phyloP scores from a whole-genome alignment of 2,113 vertebrate species.

The Sinocyclocheilus rhinocerous region DNA sequence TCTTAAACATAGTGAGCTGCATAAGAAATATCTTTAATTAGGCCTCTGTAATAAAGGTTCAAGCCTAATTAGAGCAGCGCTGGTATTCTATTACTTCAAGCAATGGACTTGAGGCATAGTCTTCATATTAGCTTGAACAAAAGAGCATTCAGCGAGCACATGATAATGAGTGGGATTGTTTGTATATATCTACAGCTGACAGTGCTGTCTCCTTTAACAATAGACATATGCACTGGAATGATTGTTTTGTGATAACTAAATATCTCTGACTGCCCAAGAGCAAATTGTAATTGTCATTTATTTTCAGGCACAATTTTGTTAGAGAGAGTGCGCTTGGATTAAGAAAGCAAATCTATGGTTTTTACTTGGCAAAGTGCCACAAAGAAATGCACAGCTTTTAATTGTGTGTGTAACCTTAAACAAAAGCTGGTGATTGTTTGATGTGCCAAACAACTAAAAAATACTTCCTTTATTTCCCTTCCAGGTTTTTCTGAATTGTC shows the following conservation, averaged over 20 bases:
- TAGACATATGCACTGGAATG: constrained; percentile 23
- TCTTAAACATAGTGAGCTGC: constrained; percentile 22
- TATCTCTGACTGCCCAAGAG: constrained; percentile 10
- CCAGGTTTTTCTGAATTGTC: not conserved
- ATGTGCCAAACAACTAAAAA: not conserved
- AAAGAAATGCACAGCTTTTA: not conserved
- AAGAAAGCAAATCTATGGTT: not conserved
- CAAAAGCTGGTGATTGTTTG: constrained; percentile 6
- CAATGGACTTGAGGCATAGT: constrained; percentile 36
- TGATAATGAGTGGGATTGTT: constrained; percentile 15
- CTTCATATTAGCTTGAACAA: constrained; percentile 46
- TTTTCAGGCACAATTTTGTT: not conserved
- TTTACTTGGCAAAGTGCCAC: not conserved
- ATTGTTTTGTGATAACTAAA: constrained; percentile 17
- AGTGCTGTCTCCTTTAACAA: constrained; percentile 1
- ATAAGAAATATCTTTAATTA: constrained; percentile 42
- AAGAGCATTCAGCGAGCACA: constrained; percentile 22
- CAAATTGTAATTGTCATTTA: not conserved
- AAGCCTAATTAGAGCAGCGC: constrained; percentile 42
- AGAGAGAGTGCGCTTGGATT: not conserved
- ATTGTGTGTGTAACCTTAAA: constrained; percentile 24
- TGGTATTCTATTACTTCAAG: constrained; percentile 46
- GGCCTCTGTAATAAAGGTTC: constrained; percentile 28
- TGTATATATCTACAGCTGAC: constrained; percentile 11
- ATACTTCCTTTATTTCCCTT: not conserved